Evolutionary conservation across 2,113 vertebrate species (phyloP).

Genomic region (Sterna hirundo): DNA sequence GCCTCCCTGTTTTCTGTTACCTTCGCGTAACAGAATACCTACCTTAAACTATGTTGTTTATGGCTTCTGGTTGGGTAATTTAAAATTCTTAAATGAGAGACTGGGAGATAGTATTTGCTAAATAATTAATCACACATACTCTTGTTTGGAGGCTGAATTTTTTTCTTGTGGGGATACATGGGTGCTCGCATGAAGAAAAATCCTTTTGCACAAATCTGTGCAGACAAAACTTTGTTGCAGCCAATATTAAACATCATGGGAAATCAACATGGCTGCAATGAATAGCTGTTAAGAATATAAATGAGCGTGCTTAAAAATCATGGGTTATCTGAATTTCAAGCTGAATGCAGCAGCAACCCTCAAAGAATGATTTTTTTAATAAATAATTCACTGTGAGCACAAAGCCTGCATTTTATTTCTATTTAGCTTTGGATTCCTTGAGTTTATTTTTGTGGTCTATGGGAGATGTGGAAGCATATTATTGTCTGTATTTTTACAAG

Average conservation of each 20-base stretch:
- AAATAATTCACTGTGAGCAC: constrained; percentile 10
- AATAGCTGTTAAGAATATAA: constrained; percentile 41
- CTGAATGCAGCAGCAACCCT: neutral
- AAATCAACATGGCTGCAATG: constrained; percentile 52
- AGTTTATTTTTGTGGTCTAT: neutral
- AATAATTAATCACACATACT: constrained; percentile 38
- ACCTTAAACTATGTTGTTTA: neutral
- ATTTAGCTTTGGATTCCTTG: neutral
- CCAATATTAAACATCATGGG: constrained; percentile 40
- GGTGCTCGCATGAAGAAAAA: neutral
- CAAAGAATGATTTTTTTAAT: constrained; percentile 1
- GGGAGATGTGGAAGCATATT: neutral
- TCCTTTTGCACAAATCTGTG: neutral
- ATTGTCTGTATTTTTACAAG: neutral
- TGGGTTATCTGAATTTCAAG: constrained; percentile 3
- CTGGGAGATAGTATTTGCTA: neutral
- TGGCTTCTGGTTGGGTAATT: neutral
- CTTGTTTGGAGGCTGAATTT: neutral
- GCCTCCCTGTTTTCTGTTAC: neutral
- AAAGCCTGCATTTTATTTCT: constrained; percentile 32
- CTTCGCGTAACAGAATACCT: neutral
- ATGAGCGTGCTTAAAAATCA: neutral
- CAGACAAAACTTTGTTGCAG: constrained; percentile 41
- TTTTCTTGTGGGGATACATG: constrained; percentile 20
- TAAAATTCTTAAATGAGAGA: constrained; percentile 20